Base-by-base conservation (phyloP, 2,888 invertebrate genomes). In the Cataglyphis cursor region DNA sequence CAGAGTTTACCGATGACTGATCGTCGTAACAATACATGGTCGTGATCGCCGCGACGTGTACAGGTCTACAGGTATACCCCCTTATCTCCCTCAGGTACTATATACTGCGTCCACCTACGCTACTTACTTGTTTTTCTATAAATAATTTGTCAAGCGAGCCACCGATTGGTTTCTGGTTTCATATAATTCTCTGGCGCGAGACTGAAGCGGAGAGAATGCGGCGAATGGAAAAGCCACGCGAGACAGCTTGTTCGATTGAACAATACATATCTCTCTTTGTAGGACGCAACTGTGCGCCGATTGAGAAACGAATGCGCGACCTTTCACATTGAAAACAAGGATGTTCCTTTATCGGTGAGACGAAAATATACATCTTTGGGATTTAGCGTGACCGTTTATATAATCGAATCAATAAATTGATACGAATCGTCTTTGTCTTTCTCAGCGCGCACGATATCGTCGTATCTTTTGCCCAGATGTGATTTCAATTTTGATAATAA, bases 341-440 rank as follows among this genome's bases (percentile, higher is more conserved):
- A 4, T 44, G 31, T 31, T 41, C 54, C 8, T 35, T 8, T 70
- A 15, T 21, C 24, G 72, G 44, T 18, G 21, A 24, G 12, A 80
- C 73, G 73, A 59, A 72, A 61, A 80, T 72, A 72, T 18, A 51
- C n/a, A 51, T 6, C 48, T 44, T 18, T 6, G 44, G 59, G 21
- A 72, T 72, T 78, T 78, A 72, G 66, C 78, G 24, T 59, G 78
- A 80, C 44, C 74, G 59, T 80, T 80, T 80, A 80, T 21, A 44
- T 73, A 44, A 70, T 78, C 78, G 78, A 59, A 72, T 78, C 78
- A n/a, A 73, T 80, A 73, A 80, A 80, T 73, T 80, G 59, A 72
- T 59, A 66, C 35, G 31, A 21, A 38, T 21, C 10, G n/a, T 18
- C 59, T 18, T 59, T 28, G 38, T 59, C 31, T 78, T 44, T 31